Evolutionary conservation across 35 echinoderm and acorn worm genomes (phyloP).

Genomic region (Apostichopus japonicus): DNA sequence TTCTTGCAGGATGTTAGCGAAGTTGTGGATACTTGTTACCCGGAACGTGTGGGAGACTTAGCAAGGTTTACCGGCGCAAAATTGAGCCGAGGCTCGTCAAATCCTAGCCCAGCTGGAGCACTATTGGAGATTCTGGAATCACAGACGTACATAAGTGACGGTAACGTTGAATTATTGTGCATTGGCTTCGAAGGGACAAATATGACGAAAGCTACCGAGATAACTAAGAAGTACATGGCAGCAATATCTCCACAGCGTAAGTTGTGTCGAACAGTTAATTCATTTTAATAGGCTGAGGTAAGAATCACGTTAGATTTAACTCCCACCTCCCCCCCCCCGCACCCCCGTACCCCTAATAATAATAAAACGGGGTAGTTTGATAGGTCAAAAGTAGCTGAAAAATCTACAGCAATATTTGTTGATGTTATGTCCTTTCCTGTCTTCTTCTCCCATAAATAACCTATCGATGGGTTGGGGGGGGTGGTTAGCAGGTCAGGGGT

Average conservation of each 20-base stretch:
- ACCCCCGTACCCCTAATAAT: too few species aligned
- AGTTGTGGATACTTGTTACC: constrained; percentile 5
- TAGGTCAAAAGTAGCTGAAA: too few species aligned
- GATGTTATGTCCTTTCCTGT: too few species aligned
- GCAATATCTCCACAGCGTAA: neutral
- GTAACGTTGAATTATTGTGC: neutral
- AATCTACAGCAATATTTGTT: too few species aligned
- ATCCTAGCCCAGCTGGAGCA: constrained; percentile 17
- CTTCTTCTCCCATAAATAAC: too few species aligned
- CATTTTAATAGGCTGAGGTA: too few species aligned
- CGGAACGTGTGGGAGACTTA: neutral
- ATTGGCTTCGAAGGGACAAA: neutral
- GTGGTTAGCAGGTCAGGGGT: too few species aligned
- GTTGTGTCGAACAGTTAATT: neutral
- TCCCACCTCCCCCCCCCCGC: too few species aligned
- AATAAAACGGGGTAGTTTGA: too few species aligned
- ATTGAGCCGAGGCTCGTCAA: neutral
- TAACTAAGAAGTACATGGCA: neutral
- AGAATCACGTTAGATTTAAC: too few species aligned
- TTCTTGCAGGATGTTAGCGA: constrained; percentile 3
- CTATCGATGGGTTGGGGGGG: too few species aligned
- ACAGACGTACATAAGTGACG: constrained; percentile 6
- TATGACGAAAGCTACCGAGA: constrained; percentile 31
- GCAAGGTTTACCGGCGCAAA: constrained; percentile 1
- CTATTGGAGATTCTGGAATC: constrained; percentile 1